phyloP scores from a whole-genome alignment of 2,797 vertebrate genomes.

The Iguana delicatissima region DNA sequence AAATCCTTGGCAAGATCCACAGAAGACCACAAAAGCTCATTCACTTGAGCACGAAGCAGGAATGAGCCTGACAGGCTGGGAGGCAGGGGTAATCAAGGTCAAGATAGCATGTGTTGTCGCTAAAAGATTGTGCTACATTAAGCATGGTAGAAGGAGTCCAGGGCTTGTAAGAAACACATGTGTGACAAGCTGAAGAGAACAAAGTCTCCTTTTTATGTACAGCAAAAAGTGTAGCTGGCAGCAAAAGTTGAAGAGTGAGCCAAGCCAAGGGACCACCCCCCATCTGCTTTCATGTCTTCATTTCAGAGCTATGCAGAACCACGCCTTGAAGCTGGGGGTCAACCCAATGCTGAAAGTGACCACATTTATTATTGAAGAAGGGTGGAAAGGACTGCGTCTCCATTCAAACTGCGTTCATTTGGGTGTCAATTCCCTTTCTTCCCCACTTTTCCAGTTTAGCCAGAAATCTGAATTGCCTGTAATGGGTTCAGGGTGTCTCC shows the following conservation, averaged over 20 bases:
- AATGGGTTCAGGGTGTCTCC: too few species aligned
- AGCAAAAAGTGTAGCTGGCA: not conserved
- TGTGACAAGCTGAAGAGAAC: not conserved
- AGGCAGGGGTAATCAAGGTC: too few species aligned
- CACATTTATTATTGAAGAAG: not conserved
- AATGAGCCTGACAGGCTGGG: not conserved
- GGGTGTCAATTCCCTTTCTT: not conserved
- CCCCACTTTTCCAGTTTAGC: not conserved
- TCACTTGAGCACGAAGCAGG: not conserved
- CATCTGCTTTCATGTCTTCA: conserved; percentile 26
- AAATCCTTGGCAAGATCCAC: not conserved
- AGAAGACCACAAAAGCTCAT: not conserved
- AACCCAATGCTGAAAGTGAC: not conserved
- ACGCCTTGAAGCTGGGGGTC: conserved; percentile 7
- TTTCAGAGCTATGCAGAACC: conserved; percentile 39
- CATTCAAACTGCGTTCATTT: not conserved
- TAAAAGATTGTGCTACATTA: not conserved
- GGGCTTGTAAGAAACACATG: not conserved
- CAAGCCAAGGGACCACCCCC: not conserved
- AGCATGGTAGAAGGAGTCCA: not conserved
- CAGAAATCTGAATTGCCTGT: not conserved
- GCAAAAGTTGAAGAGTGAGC: not conserved
- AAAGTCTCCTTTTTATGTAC: not conserved
- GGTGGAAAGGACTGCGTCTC: not conserved
- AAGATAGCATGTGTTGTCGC: not conserved